These are phyloP conservation scores for Lepidonotus clava DNA, from an alignment of 2,888 invertebrate genomes.

Conservation along the genomic window DNA sequence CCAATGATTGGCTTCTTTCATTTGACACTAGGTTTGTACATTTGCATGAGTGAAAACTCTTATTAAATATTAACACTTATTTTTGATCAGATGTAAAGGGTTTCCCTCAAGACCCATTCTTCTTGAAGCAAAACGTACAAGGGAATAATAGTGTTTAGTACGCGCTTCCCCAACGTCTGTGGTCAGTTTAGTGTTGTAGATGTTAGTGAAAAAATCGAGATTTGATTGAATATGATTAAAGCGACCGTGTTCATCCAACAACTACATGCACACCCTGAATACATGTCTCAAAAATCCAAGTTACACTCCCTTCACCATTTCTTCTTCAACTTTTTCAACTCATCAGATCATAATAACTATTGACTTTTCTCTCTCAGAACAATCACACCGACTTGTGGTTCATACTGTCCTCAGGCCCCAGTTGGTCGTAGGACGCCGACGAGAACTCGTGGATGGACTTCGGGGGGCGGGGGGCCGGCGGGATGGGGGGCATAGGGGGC, in stretches of 20 bases:
- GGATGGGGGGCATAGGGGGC: neutral
- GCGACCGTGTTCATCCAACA: neutral
- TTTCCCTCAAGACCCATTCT: too few relatives aligned
- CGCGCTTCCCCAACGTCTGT: too few relatives aligned
- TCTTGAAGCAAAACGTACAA: too few relatives aligned
- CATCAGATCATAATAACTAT: neutral
- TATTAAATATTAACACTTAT: too few relatives aligned
- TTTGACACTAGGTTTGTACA: neutral
- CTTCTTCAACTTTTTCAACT: neutral
- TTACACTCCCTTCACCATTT: neutral
- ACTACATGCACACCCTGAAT: neutral
- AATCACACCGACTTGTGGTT: constrained; percentile 47
- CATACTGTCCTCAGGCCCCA: neutral
- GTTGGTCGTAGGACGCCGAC: constrained; percentile 48
- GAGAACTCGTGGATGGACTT: constrained; percentile 31
- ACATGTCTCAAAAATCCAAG: too few relatives aligned
- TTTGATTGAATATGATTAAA: neutral
- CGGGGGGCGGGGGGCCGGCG: neutral
- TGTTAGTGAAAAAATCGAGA: too few relatives aligned
- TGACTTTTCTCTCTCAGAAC: neutral
- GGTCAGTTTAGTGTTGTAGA: too few relatives aligned
- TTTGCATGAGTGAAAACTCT: neutral
- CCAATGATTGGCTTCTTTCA: neutral
- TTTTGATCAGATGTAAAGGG: too few relatives aligned
- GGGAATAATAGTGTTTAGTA: too few relatives aligned